Evolutionary conservation across 2,888 invertebrate genomes (phyloP).

Genomic region (Anagyrus pseudococci): DNA sequence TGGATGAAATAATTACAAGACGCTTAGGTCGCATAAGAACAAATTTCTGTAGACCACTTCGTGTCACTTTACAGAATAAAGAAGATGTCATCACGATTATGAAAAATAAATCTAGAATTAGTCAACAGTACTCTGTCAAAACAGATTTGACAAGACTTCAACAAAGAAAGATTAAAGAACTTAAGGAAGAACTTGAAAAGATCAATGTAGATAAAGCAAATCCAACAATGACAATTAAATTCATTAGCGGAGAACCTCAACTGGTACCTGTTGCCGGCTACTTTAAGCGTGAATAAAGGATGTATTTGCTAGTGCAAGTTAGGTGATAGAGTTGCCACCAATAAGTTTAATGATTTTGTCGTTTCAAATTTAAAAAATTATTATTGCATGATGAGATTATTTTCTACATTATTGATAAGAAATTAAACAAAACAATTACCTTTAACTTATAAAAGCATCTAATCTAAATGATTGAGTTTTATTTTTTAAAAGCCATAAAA

Average conservation of each 20-base stretch:
- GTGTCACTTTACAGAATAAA: slow-evolving; percentile 24
- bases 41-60: slow-evolving; percentile 20
- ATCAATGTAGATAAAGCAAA: slow-evolving; percentile 4
- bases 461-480: no score
- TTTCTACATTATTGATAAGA: no score
- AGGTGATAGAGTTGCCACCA: no score
- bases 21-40: slow-evolving; percentile 19
- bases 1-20: slow-evolving; percentile 22
- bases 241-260: slow-evolving; percentile 31
- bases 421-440: no score
- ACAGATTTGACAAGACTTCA: slow-evolving; percentile 33
- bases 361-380: no score
- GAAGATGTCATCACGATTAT: slow-evolving; percentile 28
- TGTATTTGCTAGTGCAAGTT: no score
- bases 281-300: neutral
- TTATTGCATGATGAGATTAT: no score
- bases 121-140: slow-evolving; percentile 18
- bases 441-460: no score
- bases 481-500: no score
- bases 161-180: slow-evolving; percentile 21
- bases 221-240: slow-evolving; percentile 30
- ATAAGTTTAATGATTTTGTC: no score
- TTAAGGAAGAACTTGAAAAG: slow-evolving; percentile 21
- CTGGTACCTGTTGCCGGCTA: slow-evolving; percentile 16
- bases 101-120: slow-evolving; percentile 21